Evolutionary conservation across 2,888 invertebrate species (phyloP).

Genomic region (Agrilus mali): DNA sequence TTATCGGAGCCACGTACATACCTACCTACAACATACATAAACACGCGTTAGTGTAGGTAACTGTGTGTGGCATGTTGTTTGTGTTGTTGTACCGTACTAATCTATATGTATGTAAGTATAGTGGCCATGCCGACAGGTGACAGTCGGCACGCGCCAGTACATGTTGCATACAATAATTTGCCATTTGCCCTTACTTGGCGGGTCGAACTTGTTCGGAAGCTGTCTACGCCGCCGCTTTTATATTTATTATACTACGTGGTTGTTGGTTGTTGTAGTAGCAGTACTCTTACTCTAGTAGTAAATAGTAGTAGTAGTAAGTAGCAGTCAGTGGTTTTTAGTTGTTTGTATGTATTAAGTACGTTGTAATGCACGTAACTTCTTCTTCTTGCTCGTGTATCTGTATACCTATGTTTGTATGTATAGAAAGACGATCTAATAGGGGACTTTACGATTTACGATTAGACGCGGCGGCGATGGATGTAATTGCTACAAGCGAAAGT

Average conservation of each 20-base stretch:
- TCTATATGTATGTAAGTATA: slow-evolving; percentile 15
- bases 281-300: no score
- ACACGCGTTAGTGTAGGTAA: no score
- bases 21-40: no score
- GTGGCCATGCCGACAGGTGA: slow-evolving; percentile 26
- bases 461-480: background rate
- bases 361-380: no score
- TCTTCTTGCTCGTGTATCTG: no score
- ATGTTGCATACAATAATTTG: slow-evolving; percentile 6
- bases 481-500: background rate
- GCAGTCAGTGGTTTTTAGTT: no score
- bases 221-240: background rate
- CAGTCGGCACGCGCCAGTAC: slow-evolving; percentile 27
- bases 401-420: no score
- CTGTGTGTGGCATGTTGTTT: slow-evolving; percentile 16
- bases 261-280: background rate
- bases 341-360: no score
- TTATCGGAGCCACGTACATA: slow-evolving; percentile 10
- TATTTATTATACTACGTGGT: background rate
- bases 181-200: no score
- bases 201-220: no score
- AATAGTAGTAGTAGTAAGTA: no score
- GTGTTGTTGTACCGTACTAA: slow-evolving; percentile 24
- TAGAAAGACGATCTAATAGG: slow-evolving; percentile 6
- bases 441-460: slow-evolving; percentile 2